A percentile compares a stretch with the other conserved stretches of the same genome.
phyloP scores from a whole-genome alignment of 2,888 invertebrate species.

The Cephus sareptanus region DNA sequence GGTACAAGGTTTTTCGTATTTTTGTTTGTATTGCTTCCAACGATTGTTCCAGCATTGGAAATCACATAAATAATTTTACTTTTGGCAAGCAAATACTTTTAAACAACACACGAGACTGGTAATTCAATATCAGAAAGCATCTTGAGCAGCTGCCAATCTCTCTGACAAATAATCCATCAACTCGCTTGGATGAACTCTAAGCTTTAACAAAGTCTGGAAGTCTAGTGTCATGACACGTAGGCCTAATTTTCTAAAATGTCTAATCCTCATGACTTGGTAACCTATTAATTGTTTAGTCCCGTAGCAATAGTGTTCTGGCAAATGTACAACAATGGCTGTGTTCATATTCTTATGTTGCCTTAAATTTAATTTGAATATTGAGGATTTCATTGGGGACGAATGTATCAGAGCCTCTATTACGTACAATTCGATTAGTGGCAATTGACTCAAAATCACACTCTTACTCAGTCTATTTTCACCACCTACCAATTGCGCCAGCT shows the following conservation, averaged over 20 bases:
- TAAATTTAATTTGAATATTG: slow-evolving; percentile 66
- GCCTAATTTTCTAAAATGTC: slow-evolving; percentile 74
- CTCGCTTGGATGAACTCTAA: slow-evolving; percentile 67
- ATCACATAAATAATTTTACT: not conserved
- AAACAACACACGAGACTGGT: not conserved
- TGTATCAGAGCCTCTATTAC: slow-evolving; percentile 73
- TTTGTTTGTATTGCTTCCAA: not conserved
- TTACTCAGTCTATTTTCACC: slow-evolving; percentile 67
- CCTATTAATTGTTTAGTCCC: slow-evolving; percentile 71
- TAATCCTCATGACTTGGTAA: slow-evolving; percentile 73
- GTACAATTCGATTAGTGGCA: slow-evolving; percentile 72
- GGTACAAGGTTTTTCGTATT: not conserved
- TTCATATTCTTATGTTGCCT: slow-evolving; percentile 66
- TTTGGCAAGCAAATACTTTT: not conserved
- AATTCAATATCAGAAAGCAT: slow-evolving; percentile 31
- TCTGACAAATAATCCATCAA: slow-evolving; percentile 69
- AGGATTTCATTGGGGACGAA: slow-evolving; percentile 64
- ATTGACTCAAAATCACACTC: slow-evolving; percentile 68
- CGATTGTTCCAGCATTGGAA: not conserved
- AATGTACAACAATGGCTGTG: slow-evolving; percentile 72
- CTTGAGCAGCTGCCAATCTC: slow-evolving; percentile 63
- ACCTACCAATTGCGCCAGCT: slow-evolving; percentile 67
- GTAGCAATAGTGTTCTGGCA: slow-evolving; percentile 76
- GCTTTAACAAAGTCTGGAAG: slow-evolving; percentile 68
- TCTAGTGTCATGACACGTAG: slow-evolving; percentile 73